phyloP scores from a whole-genome alignment of 2,888 invertebrate species.

The Nymphalis urticae region DNA sequence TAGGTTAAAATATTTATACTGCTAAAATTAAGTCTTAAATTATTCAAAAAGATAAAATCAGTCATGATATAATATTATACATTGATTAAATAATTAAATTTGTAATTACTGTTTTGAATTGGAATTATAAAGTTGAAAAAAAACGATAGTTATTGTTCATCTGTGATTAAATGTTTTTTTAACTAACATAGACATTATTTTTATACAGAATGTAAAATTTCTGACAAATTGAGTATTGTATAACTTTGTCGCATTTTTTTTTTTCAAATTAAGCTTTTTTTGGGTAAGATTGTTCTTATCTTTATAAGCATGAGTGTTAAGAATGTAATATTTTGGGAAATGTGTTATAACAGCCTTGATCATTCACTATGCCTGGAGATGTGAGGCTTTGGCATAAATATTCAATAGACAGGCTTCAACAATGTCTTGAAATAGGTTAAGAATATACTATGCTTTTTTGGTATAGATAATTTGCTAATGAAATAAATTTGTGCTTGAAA shows the following conservation, averaged over 20 bases:
- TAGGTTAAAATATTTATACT: not conserved
- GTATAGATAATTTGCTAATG: constrained; percentile 54
- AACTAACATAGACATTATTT: not conserved
- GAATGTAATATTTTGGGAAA: constrained; percentile 63
- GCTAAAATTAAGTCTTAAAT: no score
- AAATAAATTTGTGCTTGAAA: constrained; percentile 56
- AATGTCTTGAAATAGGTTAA: constrained; percentile 35
- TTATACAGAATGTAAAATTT: not conserved
- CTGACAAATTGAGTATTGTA: not conserved
- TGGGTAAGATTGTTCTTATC: constrained; percentile 28
- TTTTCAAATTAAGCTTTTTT: constrained; percentile 3
- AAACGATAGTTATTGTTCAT: no score
- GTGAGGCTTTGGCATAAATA: constrained; percentile 27
- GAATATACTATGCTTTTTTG: constrained; percentile 55
- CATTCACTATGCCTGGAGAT: constrained; percentile 29
- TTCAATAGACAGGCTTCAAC: not conserved
- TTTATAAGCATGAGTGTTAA: constrained; percentile 40
- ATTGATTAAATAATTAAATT: no score
- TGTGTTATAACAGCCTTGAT: constrained; percentile 51
- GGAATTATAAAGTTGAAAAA: no score
- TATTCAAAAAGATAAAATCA: no score
- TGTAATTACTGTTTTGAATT: no score
- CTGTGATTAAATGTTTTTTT: not conserved
- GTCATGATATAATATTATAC: no score
- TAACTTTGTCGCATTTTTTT: not conserved